Evolutionary conservation across 2,888 invertebrate species (phyloP), one percentile per base, ranked within the genome.

Genomic region (Mesorhabditis belari): DNA sequence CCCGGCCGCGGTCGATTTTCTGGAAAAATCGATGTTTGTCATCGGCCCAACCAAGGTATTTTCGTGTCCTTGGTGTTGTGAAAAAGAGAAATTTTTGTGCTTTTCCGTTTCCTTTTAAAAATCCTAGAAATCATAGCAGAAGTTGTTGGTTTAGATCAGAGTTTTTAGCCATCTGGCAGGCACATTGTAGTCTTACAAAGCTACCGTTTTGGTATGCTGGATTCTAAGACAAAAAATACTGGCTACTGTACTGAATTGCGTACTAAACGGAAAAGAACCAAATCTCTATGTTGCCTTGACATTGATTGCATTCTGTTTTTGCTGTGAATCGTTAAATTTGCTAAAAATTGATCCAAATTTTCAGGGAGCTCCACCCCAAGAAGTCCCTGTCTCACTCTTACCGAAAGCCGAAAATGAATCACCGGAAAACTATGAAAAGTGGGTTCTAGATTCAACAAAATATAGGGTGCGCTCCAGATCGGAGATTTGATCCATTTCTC

Each of bases 11-110:
- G 69, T 75, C 49, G 77, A 77, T 35, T 77, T 79, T 52, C 63
- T 77, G 23, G 78, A 77, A 60, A 74, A 75, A 50, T 70, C 69
- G 3, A 74, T 74, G 75, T 62, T 71, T 53, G 69, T 74, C 9
- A 29, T 27, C n/a, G 35, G 24, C 17, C 29, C 51, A 17, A 57
- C 29, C 21, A 53, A 54, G n/a, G 55, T 17, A 53, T 49, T 12
- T n/a, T 5, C 26, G 5, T 50, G 44, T 35, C 44, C 12, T 35
- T n/a, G n/a, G n/a, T n/a, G n/a, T n/a, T n/a, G n/a, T n/a, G n/a
- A n/a, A n/a, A n/a, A n/a, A n/a, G n/a, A n/a, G n/a, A 9, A 21
- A 6, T 56, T n/a, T 55, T 24, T 50, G 52, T 55, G 24, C 49
- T 49, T 29, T 49, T 49, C 21, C 49, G 44, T 44, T 56, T 57